Base-by-base conservation (phyloP, 2,888 invertebrate genomes). In the Nasonia oneida region DNA sequence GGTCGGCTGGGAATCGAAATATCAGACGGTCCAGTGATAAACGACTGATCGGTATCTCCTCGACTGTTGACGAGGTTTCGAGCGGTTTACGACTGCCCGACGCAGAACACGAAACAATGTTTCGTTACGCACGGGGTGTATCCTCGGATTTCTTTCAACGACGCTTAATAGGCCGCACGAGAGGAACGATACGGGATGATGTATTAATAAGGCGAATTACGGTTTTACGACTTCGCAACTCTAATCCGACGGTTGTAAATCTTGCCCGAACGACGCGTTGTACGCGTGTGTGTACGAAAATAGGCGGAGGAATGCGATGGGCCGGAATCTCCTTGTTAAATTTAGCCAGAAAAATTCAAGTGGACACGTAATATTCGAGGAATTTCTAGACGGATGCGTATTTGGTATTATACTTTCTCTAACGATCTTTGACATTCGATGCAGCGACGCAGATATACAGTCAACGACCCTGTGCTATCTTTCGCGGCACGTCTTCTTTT, bases 141-240 rank as follows among this genome's bases (percentile, higher is more conserved):
- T 39, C 39, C 47, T 42, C 42, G 23, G 78, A 64, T 78, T 78
- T 67, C 67, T 80, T 50, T 80, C 53, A 53, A 80, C 71, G 53
- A 80, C 33, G 64, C 33, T 67, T 67, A 79, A 79, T 79, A 50
- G 15, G 78, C 76, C 10, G 6, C n/a, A 37, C 18, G 29, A 53
- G 53, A 50, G 37, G 42, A n/a, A 37, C 73, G 71, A 53, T n/a
- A 53, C 6, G 80, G 53, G 47, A 80, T 50, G 80, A 80, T 80
- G 57, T 61, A 80, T 71, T 80, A 80, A 71, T 71, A 71, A 71
- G 80, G 70, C 53, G 53, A 80, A 71, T 80, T 80, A 80, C n/a
- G 70, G 53, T 80, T 80, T 80, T 80, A 80, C 47, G 80, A n/a
- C 70, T 12, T 47, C 70, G 80, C 80, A 42, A 80, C 78, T 78